These are phyloP conservation scores for Cyclura pinguis DNA, from an alignment of 2,797 vertebrate genomes.

Conservation along the genomic window DNA sequence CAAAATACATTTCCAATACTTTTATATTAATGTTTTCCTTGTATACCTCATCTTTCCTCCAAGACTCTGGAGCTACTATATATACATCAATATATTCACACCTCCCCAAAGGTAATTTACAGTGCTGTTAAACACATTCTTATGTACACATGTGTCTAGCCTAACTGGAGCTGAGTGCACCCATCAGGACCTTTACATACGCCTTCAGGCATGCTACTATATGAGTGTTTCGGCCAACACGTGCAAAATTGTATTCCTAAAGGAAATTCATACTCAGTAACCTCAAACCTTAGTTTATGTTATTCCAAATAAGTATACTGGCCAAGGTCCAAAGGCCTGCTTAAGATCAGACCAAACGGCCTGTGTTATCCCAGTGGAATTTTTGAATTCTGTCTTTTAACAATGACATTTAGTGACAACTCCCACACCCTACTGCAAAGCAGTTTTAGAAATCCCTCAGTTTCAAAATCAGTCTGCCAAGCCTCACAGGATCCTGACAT, in stretches of 20 bases:
- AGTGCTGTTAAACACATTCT: neutral
- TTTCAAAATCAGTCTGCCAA: neutral
- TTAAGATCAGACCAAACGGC: neutral
- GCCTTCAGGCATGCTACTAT: constrained; percentile 51
- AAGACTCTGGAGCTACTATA: neutral
- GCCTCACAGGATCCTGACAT: no score
- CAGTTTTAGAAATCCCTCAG: neutral
- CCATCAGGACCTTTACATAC: constrained; percentile 30
- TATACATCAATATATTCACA: neutral
- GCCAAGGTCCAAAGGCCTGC: constrained; percentile 2
- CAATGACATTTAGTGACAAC: neutral
- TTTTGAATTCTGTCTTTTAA: neutral
- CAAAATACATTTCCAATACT: constrained; percentile 28
- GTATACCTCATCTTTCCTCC: constrained; percentile 14
- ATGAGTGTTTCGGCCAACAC: constrained; percentile 40
- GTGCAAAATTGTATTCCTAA: constrained; percentile 58
- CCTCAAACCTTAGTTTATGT: constrained; percentile 33
- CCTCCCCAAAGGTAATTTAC: neutral
- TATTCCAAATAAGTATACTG: constrained; percentile 50
- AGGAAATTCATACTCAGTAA: constrained; percentile 19
- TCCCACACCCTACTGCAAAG: neutral
- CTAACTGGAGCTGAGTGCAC: neutral
- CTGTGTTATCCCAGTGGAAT: neutral
- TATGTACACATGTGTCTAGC: constrained; percentile 5
- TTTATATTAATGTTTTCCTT: constrained; percentile 23